Percentiles rank a stretch among this genome's conserved stretches.
phyloP scores from a whole-genome alignment of 1,140 invertebrate genomes.

The Achatina immaculata region DNA sequence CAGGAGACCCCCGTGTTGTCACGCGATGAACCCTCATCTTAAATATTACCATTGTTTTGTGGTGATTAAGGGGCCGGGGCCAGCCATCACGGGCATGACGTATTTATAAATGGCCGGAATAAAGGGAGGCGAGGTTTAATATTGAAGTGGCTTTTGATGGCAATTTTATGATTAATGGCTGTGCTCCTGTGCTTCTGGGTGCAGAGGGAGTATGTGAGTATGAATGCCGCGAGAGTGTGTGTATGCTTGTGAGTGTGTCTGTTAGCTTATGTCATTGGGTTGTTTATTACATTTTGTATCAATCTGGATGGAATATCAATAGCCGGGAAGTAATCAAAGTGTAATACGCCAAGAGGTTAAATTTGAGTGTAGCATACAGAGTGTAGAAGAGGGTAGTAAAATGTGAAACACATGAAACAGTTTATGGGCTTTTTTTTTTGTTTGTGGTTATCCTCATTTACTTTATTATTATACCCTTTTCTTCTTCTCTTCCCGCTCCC shows the following conservation, averaged over 20 bases:
- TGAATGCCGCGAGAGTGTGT: too few relatives aligned
- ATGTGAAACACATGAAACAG: too few relatives aligned
- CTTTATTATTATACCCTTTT: too few relatives aligned
- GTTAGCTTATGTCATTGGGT: too few relatives aligned
- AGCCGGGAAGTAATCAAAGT: too few relatives aligned
- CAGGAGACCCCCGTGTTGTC: not conserved
- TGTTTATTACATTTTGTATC: too few relatives aligned
- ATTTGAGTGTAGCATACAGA: too few relatives aligned
- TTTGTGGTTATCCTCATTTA: too few relatives aligned
- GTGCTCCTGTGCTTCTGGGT: not conserved
- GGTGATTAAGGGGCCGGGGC: not conserved
- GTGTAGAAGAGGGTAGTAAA: too few relatives aligned
- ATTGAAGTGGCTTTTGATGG: not conserved
- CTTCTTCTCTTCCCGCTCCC: too few relatives aligned
- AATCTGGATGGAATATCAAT: too few relatives aligned
- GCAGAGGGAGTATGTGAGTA: not conserved
- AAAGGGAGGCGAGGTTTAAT: constrained; percentile 5
- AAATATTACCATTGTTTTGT: constrained; percentile 14
- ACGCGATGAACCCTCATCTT: not conserved
- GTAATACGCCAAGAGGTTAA: too few relatives aligned
- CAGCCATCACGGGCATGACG: constrained; percentile 10
- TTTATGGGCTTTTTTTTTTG: not conserved
- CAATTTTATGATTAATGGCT: not conserved
- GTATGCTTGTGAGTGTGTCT: not conserved
- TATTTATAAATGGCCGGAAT: constrained; percentile 17